These are phyloP conservation scores for Microctonus aethiopoides DNA, from an alignment of 2,888 invertebrate species.

Conservation along the genomic window DNA sequence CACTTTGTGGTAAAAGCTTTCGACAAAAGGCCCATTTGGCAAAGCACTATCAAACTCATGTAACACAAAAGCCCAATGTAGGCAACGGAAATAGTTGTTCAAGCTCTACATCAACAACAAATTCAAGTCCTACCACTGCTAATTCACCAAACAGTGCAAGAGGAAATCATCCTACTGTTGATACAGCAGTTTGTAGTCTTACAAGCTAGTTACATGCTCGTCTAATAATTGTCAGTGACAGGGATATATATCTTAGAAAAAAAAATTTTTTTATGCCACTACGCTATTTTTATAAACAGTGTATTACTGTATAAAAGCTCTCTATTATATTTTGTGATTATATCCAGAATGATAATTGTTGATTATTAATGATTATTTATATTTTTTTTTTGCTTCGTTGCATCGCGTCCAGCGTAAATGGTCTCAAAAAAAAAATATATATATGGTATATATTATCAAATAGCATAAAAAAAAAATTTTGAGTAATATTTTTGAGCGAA, in stretches of 20 bases:
- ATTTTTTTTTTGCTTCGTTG: background rate
- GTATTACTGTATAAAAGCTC: conserved; percentile 13
- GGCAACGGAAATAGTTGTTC: conserved; percentile 69
- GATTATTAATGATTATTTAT: background rate
- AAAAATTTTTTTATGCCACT: background rate
- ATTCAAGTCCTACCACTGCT: conserved; percentile 42
- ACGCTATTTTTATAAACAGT: background rate
- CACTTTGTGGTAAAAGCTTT: conserved; percentile 92
- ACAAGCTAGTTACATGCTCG: conserved; percentile 54
- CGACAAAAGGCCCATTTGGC: conserved; percentile 92
- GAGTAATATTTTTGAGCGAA: background rate
- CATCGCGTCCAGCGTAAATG: conserved; percentile 7
- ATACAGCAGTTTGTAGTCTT: conserved; percentile 48
- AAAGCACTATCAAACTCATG: conserved; percentile 93
- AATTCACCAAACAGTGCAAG: conserved; percentile 39
- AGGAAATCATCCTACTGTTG: conserved; percentile 34
- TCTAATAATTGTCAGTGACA: background rate
- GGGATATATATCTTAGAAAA: background rate
- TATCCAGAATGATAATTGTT: background rate
- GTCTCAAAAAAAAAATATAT: conserved; percentile 12
- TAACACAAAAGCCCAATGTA: conserved; percentile 81
- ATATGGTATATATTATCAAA: background rate
- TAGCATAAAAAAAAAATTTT: background rate
- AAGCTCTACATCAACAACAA: conserved; percentile 42
- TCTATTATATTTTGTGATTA: conserved; percentile 17